A percentile compares a stretch with the other conserved stretches of the same genome.
Conservation (phyloP, 2,888 invertebrate genomes). For the Chaitophorus viminalis region DNA sequence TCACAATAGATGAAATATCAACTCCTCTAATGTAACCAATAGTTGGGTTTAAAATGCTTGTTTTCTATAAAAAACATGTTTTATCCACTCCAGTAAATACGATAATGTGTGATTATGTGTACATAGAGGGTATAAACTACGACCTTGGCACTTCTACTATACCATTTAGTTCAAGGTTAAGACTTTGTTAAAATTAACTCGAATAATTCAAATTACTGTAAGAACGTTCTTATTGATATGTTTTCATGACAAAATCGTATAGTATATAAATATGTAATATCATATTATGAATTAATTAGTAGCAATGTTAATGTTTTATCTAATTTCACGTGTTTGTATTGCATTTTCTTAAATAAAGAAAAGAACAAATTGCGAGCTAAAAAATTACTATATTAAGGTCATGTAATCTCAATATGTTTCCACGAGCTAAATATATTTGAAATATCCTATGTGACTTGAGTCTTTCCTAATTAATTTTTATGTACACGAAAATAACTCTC, state of each 20-base stretch:
- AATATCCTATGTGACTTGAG: conserved; percentile 8
- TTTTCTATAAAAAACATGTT: conserved; percentile 51
- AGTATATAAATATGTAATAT: not conserved
- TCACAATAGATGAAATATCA: no score
- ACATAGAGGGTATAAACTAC: conserved; percentile 8
- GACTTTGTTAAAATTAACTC: conserved; percentile 3
- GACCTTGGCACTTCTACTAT: conserved; percentile 25
- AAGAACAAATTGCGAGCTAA: no score
- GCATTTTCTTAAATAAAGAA: no score
- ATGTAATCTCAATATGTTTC: not conserved
- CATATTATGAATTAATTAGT: no score
- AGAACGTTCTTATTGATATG: not conserved
- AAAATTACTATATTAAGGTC: no score
- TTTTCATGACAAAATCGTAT: not conserved
- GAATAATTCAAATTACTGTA: conserved; percentile 2
- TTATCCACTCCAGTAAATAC: not conserved
- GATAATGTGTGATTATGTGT: no score
- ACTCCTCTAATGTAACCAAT: not conserved
- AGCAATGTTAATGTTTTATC: no score
- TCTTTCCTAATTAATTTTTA: not conserved
- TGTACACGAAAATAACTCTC: not conserved
- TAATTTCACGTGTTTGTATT: no score
- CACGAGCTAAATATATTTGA: conserved; percentile 17
- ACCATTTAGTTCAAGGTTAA: conserved; percentile 42
- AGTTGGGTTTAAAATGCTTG: not conserved